Evolutionary conservation across 2,888 invertebrate genomes (phyloP), one percentile per base, ranked within the genome.

Genomic region (Anthophora plumipes): DNA sequence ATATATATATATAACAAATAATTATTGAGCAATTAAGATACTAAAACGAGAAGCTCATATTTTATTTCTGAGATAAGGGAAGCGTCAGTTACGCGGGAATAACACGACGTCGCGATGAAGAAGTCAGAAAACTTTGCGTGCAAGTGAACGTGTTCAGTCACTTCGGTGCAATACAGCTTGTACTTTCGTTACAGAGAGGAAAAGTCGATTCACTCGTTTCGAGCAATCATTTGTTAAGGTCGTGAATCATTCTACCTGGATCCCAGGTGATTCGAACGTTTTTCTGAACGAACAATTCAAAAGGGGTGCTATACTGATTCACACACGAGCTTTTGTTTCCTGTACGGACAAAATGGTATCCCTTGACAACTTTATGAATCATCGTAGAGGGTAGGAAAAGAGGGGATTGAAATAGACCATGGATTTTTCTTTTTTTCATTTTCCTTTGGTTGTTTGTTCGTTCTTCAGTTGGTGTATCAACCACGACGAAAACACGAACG

Each of bases 331-430:
- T 74, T 74, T 81, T 64, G 78, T 82, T 82, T 73, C 74, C 57
- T 46, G 73, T 2, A 14, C 60, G 70, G 68, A 68, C 60, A 52
- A 66, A 70, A 54, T 46, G 59, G 86, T 85, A 77, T 50, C 86
- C 87, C 37, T n/a, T 71, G 87, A 73, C 59, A 85, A 86, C 83
- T 54, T 59, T 17, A 54, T 87, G 87, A 87, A 72, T 86, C 87
- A 87, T 76, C 68, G 69, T 8, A 31, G 66, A 57, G 54, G 67
- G 46, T 25, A n/a, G 31, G 37, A 9, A 52, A 67, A 57, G 77
- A 52, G 71, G 85, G 83, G 74, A 41, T n/a, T 61, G 68, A 55
- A 78, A 50, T 55, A 41, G 59, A 46, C 14, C 43, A 0, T 9
- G 20, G 50, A 63, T 70, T 57, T 66, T 69, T 4, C 31, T 31